Conservation (phyloP, 1,140 invertebrate genomes). For the Bombus consobrinus region DNA sequence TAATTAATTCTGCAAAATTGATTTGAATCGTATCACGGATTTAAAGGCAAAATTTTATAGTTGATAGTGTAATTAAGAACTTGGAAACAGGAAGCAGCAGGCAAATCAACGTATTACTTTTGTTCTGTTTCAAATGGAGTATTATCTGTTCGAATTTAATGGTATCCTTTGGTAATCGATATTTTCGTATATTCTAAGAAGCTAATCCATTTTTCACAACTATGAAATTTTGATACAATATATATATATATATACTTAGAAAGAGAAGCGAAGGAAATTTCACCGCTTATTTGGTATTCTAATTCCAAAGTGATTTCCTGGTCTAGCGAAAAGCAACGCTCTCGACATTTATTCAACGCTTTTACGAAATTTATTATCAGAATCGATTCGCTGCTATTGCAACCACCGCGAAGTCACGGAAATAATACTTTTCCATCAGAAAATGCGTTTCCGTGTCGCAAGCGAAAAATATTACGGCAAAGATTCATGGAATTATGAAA, state of each 20-base stretch:
- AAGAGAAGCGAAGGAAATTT: too few species aligned
- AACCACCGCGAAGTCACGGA: background rate
- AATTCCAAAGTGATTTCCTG: background rate
- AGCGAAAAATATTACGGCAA: too few species aligned
- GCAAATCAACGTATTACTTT: background rate
- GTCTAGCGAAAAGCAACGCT: background rate
- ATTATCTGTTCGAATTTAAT: background rate
- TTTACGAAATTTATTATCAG: background rate
- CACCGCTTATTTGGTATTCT: slow-evolving; percentile 14
- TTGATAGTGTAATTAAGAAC: background rate
- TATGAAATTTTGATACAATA: background rate
- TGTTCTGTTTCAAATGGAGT: background rate
- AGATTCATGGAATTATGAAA: background rate
- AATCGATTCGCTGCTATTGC: background rate
- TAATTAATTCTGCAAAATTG: too few species aligned
- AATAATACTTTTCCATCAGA: background rate
- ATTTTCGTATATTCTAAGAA: background rate
- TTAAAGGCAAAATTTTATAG: too few species aligned
- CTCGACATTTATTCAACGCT: background rate
- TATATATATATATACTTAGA: background rate
- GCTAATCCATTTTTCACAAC: background rate
- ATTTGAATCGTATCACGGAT: too few species aligned
- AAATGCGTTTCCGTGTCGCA: background rate
- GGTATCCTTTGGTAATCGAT: background rate
- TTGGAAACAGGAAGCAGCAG: too few species aligned